A percentile compares a stretch with the other conserved stretches of the same genome.
These are phyloP conservation scores for Aurelia sp. DNA, from an alignment of 30 jellyfish, hydroid and myxozoan species.

Conservation along the genomic window DNA sequence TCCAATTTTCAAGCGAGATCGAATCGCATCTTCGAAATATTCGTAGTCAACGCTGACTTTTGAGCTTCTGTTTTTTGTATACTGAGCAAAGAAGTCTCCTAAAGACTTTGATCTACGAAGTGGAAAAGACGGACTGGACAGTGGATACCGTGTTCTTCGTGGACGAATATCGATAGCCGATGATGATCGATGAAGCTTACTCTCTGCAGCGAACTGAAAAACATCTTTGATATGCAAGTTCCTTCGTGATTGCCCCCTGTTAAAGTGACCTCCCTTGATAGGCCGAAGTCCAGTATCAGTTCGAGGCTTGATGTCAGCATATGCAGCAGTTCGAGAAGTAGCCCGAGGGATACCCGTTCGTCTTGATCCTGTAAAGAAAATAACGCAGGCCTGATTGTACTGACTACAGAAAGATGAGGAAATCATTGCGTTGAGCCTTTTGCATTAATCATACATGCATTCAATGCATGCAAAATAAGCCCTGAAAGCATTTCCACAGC, in stretches of 20 bases:
- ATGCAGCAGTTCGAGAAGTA: constrained; percentile 36
- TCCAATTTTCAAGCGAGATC: constrained; percentile 51
- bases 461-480: too few relatives aligned
- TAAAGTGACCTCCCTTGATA: constrained; percentile 22
- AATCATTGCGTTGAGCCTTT: too few relatives aligned
- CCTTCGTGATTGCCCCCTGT: constrained; percentile 27
- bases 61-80: constrained; percentile 39
- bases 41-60: constrained; percentile 76
- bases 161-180: constrained; percentile 92
- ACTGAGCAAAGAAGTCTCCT: constrained; percentile 71
- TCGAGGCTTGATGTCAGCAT: constrained; percentile 79
- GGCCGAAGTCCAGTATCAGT: constrained; percentile 90
- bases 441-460: too few relatives aligned
- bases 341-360: constrained; percentile 81
- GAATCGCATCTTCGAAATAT: constrained; percentile 80
- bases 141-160: constrained; percentile 47
- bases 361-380: constrained; percentile 32
- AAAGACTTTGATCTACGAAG: constrained; percentile 77
- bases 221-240: constrained; percentile 21
- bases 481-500: too few relatives aligned
- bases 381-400: neutral
- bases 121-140: constrained; percentile 54
- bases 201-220: constrained; percentile 41
- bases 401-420: too few relatives aligned
- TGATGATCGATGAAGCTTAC: constrained; percentile 71